phyloP scores from a whole-genome alignment of 2,888 invertebrate species.

The Diarsia dahlii region DNA sequence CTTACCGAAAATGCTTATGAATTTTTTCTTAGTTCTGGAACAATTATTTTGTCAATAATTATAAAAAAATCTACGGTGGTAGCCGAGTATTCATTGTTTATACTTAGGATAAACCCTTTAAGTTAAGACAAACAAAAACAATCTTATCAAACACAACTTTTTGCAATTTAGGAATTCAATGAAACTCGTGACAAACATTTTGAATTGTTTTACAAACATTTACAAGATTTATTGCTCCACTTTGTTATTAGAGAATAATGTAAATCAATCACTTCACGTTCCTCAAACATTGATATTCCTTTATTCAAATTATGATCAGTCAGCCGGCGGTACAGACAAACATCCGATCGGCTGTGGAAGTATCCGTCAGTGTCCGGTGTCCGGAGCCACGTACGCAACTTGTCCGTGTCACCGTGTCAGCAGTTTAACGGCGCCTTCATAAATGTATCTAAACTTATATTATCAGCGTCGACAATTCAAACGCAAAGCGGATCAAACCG shows the following conservation, averaged over 20 bases:
- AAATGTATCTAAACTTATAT: neutral
- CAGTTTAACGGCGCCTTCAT: neutral
- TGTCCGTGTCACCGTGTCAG: neutral
- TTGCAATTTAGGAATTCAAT: slow-evolving; percentile 2
- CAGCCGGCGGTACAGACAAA: neutral
- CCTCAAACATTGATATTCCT: neutral
- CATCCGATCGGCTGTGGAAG: neutral
- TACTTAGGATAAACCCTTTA: neutral
- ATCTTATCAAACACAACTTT: slow-evolving; percentile 2
- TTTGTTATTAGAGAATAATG: neutral
- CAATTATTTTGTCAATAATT: neutral
- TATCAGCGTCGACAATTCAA: neutral
- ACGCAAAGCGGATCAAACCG: slow-evolving; percentile 21
- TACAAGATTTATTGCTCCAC: neutral
- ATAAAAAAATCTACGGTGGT: neutral
- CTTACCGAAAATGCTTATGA: slow-evolving; percentile 3
- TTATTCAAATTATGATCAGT: neutral
- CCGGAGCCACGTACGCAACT: neutral
- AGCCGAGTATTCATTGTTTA: neutral
- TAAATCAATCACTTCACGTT: neutral
- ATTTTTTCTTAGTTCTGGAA: slow-evolving; percentile 4
- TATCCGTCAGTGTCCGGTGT: neutral
- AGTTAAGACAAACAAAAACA: neutral
- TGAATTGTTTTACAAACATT: neutral
- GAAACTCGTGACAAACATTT: slow-evolving; percentile 5